Conservation (phyloP, 2,113 vertebrate species). For the Burhinus oedicnemus region DNA sequence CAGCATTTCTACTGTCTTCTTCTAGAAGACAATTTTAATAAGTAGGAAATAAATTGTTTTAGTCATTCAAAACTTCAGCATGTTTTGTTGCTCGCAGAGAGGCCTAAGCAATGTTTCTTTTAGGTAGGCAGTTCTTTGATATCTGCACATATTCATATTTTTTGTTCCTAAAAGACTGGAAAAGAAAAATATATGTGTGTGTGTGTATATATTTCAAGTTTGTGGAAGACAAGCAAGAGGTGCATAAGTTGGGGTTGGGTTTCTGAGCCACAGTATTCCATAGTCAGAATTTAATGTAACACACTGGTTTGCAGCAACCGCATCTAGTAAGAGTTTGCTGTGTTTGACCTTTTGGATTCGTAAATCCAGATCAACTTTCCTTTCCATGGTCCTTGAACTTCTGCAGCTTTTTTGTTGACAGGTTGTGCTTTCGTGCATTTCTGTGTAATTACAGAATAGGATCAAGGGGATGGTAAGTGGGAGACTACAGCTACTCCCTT, state of each 20-base stretch:
- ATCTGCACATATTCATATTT: neutral
- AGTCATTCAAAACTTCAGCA: neutral
- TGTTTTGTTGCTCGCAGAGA: neutral
- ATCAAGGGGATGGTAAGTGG: neutral
- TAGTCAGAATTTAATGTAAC: neutral
- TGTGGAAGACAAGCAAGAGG: neutral
- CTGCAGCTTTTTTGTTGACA: neutral
- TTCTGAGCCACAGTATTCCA: neutral
- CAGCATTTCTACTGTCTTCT: neutral
- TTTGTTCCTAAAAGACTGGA: neutral
- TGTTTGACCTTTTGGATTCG: conserved; percentile 29
- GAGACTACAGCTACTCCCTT: neutral
- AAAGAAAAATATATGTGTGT: neutral
- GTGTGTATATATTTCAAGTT: neutral
- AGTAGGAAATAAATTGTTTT: neutral
- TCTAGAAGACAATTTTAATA: neutral
- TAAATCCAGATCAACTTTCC: conserved; percentile 37
- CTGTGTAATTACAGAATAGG: neutral
- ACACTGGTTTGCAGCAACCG: neutral
- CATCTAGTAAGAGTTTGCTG: neutral
- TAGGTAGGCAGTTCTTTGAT: neutral
- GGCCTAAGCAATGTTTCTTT: neutral
- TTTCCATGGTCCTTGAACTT: neutral
- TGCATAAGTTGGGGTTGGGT: neutral
- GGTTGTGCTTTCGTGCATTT: neutral